A percentile compares a stretch with the other conserved stretches of the same genome.
Evolutionary conservation across 2,888 invertebrate genomes (phyloP).

Genomic region (Deroplatys truncata): DNA sequence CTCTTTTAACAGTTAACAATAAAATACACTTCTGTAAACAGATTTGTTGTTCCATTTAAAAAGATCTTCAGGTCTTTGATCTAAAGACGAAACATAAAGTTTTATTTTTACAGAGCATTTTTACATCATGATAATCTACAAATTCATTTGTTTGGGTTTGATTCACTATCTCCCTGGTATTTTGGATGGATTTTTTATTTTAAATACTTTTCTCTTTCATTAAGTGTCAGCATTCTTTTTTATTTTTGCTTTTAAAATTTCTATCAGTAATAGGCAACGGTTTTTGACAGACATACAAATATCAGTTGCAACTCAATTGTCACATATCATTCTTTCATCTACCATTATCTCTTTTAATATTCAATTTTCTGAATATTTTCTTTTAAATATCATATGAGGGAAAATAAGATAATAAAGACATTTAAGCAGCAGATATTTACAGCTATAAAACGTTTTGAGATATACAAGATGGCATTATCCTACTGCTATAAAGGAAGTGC

Average conservation of each 20-base stretch:
- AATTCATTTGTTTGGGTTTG: neutral
- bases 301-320: neutral
- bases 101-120: neutral
- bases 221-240: slow-evolving; percentile 19
- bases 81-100: neutral
- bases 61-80: neutral
- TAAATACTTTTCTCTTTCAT: slow-evolving; percentile 9
- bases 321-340: slow-evolving; percentile 14
- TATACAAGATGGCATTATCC: slow-evolving; percentile 17
- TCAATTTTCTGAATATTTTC: slow-evolving; percentile 14
- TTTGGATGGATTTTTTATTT: slow-evolving; percentile 1
- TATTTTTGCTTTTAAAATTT: slow-evolving; percentile 1
- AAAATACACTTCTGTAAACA: neutral
- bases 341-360: slow-evolving; percentile 5
- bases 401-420: slow-evolving; percentile 23
- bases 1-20: neutral
- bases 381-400: slow-evolving; percentile 22
- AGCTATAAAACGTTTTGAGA: slow-evolving; percentile 22
- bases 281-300: slow-evolving; percentile 22
- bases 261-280: slow-evolving; percentile 19
- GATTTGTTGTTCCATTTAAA: neutral
- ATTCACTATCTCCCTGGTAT: neutral
- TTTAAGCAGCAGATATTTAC: slow-evolving; percentile 26
- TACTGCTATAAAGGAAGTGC: slow-evolving; percentile 14
- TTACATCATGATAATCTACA: neutral